A percentile compares a stretch with the other conserved stretches of the same genome.
These are phyloP conservation scores for Oncorhynchus kisutch DNA, from an alignment of 2,113 vertebrate species.

Conservation along the genomic window DNA sequence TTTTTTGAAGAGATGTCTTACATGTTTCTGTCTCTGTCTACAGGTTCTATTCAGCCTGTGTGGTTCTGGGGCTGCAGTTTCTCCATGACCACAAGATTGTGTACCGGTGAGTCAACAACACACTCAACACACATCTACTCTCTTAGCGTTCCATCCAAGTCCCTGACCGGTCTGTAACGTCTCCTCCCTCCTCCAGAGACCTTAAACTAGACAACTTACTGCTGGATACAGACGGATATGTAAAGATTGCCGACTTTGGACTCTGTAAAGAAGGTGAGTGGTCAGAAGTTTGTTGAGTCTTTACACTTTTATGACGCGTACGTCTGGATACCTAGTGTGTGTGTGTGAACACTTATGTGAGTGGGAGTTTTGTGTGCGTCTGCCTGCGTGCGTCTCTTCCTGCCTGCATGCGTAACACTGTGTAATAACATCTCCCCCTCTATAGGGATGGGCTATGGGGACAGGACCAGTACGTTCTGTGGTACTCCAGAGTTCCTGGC, in stretches of 20 bases:
- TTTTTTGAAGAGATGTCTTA: constrained; percentile 15
- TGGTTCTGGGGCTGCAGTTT: constrained; percentile 97
- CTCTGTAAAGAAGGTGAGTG: constrained; percentile 95
- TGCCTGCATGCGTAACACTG: not conserved
- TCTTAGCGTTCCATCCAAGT: not conserved
- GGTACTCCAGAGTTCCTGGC: constrained; percentile 98
- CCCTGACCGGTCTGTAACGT: not conserved
- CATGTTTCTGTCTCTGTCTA: constrained; percentile 3
- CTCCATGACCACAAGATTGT: constrained; percentile 98
- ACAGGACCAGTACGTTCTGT: constrained; percentile 96
- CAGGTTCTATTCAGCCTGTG: constrained; percentile 97
- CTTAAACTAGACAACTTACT: constrained; percentile 96
- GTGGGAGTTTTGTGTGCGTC: not conserved
- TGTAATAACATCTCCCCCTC: not conserved
- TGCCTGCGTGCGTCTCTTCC: not conserved
- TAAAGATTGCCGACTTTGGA: constrained; percentile 99
- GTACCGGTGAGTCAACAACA: constrained; percentile 83
- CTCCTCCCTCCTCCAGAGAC: constrained; percentile 76
- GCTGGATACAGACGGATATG: constrained; percentile 94
- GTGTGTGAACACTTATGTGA: too few species aligned
- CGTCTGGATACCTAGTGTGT: too few species aligned
- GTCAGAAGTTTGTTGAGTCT: too few species aligned
- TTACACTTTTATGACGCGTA: too few species aligned
- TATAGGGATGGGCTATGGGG: constrained; percentile 94
- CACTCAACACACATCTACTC: not conserved